Percentiles rank a stretch among this genome's conserved stretches.
phyloP scores from a whole-genome alignment of 53 echinoderm and acorn worm species.

The Temnopleurus reevesii region DNA sequence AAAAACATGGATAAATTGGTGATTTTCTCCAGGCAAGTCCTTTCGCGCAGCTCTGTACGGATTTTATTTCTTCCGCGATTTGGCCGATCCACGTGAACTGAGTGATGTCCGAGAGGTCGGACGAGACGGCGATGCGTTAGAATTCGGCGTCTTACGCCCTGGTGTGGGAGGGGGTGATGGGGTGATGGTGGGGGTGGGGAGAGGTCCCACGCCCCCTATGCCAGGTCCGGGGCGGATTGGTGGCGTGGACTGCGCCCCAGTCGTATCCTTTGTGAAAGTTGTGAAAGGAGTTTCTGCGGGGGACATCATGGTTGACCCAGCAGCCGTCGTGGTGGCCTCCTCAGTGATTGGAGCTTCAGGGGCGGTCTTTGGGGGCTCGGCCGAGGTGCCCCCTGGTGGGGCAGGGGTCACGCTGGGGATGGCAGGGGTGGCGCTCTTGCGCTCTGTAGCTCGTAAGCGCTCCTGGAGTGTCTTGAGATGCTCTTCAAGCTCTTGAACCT shows the following conservation, averaged over 20 bases:
- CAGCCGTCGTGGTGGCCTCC: neutral
- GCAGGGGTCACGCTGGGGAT: conserved; percentile 62
- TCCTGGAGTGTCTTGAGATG: conserved; percentile 74
- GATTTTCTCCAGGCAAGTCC: too few relatives aligned
- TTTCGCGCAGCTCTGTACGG: too few relatives aligned
- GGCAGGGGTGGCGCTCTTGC: conserved; percentile 77
- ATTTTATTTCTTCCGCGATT: conserved; percentile 39
- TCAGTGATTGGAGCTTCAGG: neutral
- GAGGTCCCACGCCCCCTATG: conserved; percentile 24
- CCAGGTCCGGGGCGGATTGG: neutral
- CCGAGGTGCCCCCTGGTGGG: neutral
- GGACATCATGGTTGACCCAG: conserved; percentile 30
- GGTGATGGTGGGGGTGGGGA: conserved; percentile 54
- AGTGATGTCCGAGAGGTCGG: conserved; percentile 5
- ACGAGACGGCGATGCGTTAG: conserved; percentile 28
- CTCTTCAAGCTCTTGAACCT: conserved; percentile 72
- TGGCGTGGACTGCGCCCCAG: conserved; percentile 40
- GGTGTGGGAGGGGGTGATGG: conserved; percentile 57
- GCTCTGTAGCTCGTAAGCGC: conserved; percentile 70
- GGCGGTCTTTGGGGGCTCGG: conserved; percentile 43
- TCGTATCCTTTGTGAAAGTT: conserved; percentile 33
- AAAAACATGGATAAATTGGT: too few relatives aligned
- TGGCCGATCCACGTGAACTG: conserved; percentile 27
- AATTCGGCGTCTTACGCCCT: conserved; percentile 23
- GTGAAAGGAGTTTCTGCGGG: conserved; percentile 25